Base-by-base conservation (phyloP, 23 tunicate species). In the Trididemnum miniatum region DNA sequence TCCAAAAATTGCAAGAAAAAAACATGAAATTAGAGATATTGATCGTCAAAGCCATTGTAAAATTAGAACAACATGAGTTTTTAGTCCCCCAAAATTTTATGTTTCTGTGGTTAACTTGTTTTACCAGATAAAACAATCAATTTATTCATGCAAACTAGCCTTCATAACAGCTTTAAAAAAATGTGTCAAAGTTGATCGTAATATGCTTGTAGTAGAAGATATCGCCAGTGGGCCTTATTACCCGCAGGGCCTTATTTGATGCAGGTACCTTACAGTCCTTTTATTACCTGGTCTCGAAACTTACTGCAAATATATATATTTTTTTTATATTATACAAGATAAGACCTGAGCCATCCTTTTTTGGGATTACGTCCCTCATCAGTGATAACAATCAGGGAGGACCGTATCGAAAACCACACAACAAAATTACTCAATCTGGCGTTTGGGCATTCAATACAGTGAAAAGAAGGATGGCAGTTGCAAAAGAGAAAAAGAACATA, bases 241-340 rank as follows among this genome's bases (percentile, higher is more conserved):
- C 69, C 30, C 4, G 69, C 69, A n/a, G 69, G 69, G 69, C 69
- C 69, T 62, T 62, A 62, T 62, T 62, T 22, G 69, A 20, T 62
- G 69, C 69, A 62, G 69, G 69, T 62, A 25, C 69, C 69, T 62
- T 62, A 62, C 22, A 62, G n/a, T n/a, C n/a, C n/a, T n/a, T n/a
- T n/a, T n/a, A n/a, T n/a, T n/a, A n/a, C n/a, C n/a, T n/a, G n/a
- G n/a, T n/a, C n/a, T n/a, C n/a, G n/a, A n/a, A n/a, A n/a, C n/a
- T n/a, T n/a, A n/a, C n/a, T n/a, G n/a, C n/a, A n/a, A n/a, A n/a
- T n/a, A n/a, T n/a, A n/a, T n/a, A n/a, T n/a, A n/a, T n/a, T n/a
- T n/a, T n/a, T n/a, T n/a, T n/a, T n/a, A n/a, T n/a, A n/a, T n/a
- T n/a, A n/a, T n/a, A n/a, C n/a, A n/a, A n/a, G n/a, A n/a, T n/a